Percentiles rank a stretch among this genome's conserved stretches.
Evolutionary conservation across 2,113 vertebrate genomes (phyloP).

Genomic region (Nannobrachium achirus): DNA sequence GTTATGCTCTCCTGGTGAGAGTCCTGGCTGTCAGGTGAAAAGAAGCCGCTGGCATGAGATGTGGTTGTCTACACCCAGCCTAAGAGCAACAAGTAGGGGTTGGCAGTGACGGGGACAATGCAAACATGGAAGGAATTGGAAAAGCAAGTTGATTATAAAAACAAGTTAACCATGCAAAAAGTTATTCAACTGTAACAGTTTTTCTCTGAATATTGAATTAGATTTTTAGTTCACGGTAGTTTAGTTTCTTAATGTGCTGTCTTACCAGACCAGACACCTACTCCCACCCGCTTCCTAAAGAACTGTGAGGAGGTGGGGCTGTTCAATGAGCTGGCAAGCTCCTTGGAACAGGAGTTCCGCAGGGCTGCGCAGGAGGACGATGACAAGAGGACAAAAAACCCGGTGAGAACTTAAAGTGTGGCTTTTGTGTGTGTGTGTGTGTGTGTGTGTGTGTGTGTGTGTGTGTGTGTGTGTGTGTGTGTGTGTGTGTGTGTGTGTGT

Average conservation of each 20-base stretch:
- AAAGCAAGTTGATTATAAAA: too few species aligned
- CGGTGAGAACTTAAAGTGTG: slow-evolving; percentile 68
- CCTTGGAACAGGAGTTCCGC: slow-evolving; percentile 94
- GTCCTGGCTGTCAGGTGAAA: too few species aligned
- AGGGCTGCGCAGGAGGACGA: slow-evolving; percentile 88
- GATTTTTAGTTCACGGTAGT: slow-evolving; percentile 37
- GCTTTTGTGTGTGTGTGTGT: slow-evolving; percentile 10
- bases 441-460: background rate
- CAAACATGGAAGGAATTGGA: too few species aligned
- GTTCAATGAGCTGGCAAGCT: slow-evolving; percentile 94
- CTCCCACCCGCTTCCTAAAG: slow-evolving; percentile 97
- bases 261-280: slow-evolving; percentile 93
- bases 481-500: slow-evolving; percentile 7
- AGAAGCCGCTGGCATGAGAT: too few species aligned
- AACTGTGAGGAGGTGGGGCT: slow-evolving; percentile 98
- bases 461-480: background rate
- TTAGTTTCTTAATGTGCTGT: slow-evolving; percentile 24
- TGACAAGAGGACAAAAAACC: slow-evolving; percentile 85
- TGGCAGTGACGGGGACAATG: too few species aligned
- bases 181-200: slow-evolving; percentile 41
- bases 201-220: slow-evolving; percentile 46
- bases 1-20: too few species aligned
- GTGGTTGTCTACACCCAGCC: too few species aligned
- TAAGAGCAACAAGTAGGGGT: too few species aligned
- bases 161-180: background rate